Evolutionary conservation across 2,888 invertebrate genomes (phyloP).

Genomic region (Epirrhoe tristata): DNA sequence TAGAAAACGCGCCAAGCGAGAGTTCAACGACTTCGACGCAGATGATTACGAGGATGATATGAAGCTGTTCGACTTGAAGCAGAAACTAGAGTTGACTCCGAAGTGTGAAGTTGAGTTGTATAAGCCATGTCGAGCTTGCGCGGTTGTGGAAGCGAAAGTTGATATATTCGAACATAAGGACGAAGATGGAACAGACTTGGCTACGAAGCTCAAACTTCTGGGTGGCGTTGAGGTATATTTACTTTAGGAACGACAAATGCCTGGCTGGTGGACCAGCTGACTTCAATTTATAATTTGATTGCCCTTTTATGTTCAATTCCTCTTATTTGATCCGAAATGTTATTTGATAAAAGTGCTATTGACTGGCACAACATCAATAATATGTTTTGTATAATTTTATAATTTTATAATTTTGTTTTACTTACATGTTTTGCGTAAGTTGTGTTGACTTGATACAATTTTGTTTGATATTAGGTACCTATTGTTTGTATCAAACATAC

Average conservation of each 20-base stretch:
- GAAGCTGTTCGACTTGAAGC: slow-evolving; percentile 73
- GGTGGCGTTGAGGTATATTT: slow-evolving; percentile 69
- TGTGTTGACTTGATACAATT: not conserved
- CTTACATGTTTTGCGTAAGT: too few relatives aligned
- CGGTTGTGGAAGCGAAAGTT: slow-evolving; percentile 61
- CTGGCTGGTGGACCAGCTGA: not conserved
- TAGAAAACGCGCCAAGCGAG: slow-evolving; percentile 48
- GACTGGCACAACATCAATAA: too few relatives aligned
- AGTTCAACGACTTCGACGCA: slow-evolving; percentile 45
- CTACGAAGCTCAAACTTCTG: slow-evolving; percentile 65
- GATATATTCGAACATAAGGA: slow-evolving; percentile 66
- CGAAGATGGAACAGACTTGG: slow-evolving; percentile 64
- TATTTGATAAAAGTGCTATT: too few relatives aligned
- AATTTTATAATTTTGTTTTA: too few relatives aligned
- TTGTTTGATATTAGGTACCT: not conserved
- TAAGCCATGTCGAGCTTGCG: slow-evolving; percentile 68
- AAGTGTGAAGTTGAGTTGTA: slow-evolving; percentile 57
- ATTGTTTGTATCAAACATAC: not conserved
- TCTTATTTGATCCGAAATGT: too few relatives aligned
- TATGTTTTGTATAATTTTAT: too few relatives aligned
- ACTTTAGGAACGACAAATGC: not conserved
- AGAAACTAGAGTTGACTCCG: slow-evolving; percentile 60
- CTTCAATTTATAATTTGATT: too few relatives aligned
- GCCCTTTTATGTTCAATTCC: too few relatives aligned
- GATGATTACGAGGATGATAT: slow-evolving; percentile 75